Percentiles rank a stretch among this genome's conserved stretches.
These are phyloP conservation scores for Pachypeltis micranthus DNA, from an alignment of 1,140 invertebrate genomes.

Conservation along the genomic window DNA sequence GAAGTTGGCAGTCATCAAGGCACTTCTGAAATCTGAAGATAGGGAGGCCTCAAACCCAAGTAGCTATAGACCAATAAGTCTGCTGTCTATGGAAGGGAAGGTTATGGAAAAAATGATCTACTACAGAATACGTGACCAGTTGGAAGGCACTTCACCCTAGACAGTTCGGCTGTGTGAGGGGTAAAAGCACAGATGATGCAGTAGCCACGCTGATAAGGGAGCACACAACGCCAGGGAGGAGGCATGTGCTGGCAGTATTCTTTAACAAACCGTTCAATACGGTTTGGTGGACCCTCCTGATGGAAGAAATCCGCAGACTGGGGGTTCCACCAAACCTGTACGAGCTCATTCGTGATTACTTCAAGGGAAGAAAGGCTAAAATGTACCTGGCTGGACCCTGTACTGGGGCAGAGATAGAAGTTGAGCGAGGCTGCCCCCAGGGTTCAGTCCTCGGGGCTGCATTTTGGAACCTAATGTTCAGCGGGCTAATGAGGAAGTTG, in stretches of 20 bases:
- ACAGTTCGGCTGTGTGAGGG: not conserved
- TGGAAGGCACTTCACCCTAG: not conserved
- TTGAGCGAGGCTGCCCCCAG: constrained; percentile 36
- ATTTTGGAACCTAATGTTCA: constrained; percentile 36
- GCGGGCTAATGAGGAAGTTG: constrained; percentile 29
- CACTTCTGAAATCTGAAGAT: not conserved
- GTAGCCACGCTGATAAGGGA: not conserved
- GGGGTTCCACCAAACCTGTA: not conserved
- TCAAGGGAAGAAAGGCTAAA: not conserved
- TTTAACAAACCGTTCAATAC: not conserved
- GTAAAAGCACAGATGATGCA: not conserved
- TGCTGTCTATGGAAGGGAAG: not conserved
- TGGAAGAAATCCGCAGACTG: not conserved
- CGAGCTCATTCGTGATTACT: not conserved
- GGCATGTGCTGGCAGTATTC: not conserved
- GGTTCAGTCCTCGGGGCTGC: constrained; percentile 36
- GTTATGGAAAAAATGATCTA: not conserved
- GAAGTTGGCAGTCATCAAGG: not conserved
- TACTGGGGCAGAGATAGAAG: constrained; percentile 15
- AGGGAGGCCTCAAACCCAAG: not conserved
- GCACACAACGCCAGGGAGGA: not conserved
- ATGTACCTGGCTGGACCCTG: not conserved
- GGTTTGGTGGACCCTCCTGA: not conserved
- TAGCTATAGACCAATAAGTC: not conserved
- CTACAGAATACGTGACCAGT: not conserved